Evolutionary conservation across 1,140 invertebrate species (phyloP), one percentile per base, ranked within the genome.

Genomic region (Brachystomella parvula): DNA sequence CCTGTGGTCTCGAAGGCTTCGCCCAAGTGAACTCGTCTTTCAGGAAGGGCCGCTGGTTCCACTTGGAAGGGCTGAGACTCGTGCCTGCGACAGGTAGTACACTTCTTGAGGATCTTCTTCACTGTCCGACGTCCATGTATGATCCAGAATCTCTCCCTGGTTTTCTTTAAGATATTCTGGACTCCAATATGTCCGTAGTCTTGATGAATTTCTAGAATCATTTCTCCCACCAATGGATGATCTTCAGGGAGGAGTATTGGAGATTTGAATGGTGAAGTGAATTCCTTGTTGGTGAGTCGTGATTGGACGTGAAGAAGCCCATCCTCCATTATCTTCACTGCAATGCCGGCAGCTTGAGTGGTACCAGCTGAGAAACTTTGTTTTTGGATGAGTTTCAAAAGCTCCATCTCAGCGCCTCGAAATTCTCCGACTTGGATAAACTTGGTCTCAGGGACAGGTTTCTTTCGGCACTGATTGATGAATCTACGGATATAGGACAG

Each of bases 1-100:
- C 69, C 70, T 6, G 32, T 61, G 19, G 26, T 17, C 19, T 70
- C 58, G 73, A 76, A 21, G 59, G 67, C 3, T 39, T 44, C 9
- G 21, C 35, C 28, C 62, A 61, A 12, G 21, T 28, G 47, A 3
- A 73, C n/a, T 26, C 72, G 30, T n/a, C 69, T 64, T 9, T 29
- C 24, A 2, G 70, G 71, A 3, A 74, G 47, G 6, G 64, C 19
- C 24, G 67, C 67, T 58, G 67, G 61, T 2, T 49, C 47, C 0
- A 63, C 33, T 17, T 39, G 3, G 15, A 62, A 21, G 0, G 47
- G 32, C 19, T 64, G 66, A 9, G 53, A 17, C 9, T 35, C 31
- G 30, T 44, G 32, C n/a, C 68, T 56, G 26, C 39, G 53, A 39
- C 72, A 73, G 2, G 3, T 53, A n/a, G 62, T 28, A 60, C 70